A percentile compares a stretch with the other conserved stretches of the same genome.
Evolutionary conservation across 2,113 vertebrate species (phyloP).

Genomic region (Lepus americanus): DNA sequence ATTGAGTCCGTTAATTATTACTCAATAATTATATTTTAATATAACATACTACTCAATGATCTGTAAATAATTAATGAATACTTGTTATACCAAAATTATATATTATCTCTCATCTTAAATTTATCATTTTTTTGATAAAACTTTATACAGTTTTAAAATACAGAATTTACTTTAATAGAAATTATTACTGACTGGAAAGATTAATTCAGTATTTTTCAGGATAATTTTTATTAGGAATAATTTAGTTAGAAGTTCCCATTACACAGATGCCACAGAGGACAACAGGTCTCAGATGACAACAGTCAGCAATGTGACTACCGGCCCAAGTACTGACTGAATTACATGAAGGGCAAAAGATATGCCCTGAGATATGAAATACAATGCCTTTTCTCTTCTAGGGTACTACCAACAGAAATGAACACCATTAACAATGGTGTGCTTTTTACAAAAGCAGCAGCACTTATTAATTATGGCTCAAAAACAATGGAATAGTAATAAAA

Average conservation of each 20-base stretch:
- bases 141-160: background rate
- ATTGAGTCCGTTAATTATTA: background rate
- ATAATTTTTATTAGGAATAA: background rate
- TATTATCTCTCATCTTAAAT: background rate
- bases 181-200: constrained; percentile 19
- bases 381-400: background rate
- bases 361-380: background rate
- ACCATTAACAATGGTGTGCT: background rate
- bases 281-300: background rate
- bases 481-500: background rate
- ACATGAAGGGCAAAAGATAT: background rate
- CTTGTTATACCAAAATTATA: constrained; percentile 33
- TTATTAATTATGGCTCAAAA: background rate
- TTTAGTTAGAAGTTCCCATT: background rate
- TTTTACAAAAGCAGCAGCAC: background rate
- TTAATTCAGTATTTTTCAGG: background rate
- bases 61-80: background rate
- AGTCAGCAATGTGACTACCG: background rate
- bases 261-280: constrained; percentile 1
- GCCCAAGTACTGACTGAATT: background rate
- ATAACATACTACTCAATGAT: too few species aligned
- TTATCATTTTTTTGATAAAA: constrained; percentile 16
- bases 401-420: background rate
- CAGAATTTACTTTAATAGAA: constrained; percentile 43
- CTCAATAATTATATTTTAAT: too few species aligned